phyloP scores from a whole-genome alignment of 2,888 invertebrate species.

The Caenorhabditis sulstoni region DNA sequence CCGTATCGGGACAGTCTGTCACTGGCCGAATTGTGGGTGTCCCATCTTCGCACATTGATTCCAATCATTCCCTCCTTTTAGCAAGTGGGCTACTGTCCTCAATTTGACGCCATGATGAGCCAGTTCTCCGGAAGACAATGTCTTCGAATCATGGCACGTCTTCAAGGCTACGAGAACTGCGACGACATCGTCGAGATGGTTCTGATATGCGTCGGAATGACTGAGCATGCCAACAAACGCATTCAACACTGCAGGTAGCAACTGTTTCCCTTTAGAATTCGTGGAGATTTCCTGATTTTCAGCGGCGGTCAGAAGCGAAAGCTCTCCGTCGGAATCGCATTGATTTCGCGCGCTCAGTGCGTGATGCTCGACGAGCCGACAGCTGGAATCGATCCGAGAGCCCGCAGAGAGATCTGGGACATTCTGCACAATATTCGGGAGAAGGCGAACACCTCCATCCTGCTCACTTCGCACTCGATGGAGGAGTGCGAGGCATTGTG shows the following conservation, averaged over 20 bases:
- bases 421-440: slow-evolving; percentile 32
- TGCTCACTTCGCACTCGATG: slow-evolving; percentile 83
- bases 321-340: slow-evolving; percentile 88
- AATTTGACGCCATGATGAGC: slow-evolving; percentile 74
- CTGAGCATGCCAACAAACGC: slow-evolving; percentile 61
- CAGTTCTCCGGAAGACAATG: slow-evolving; percentile 71
- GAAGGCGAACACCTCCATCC: slow-evolving; percentile 78
- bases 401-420: slow-evolving; percentile 23
- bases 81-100: slow-evolving; percentile 76
- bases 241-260: slow-evolving; percentile 19
- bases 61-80: slow-evolving; percentile 12
- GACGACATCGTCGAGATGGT: slow-evolving; percentile 80
- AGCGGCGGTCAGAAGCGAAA: slow-evolving; percentile 89
- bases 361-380: slow-evolving; percentile 84
- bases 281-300: slow-evolving; percentile 9
- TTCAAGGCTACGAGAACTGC: slow-evolving; percentile 20
- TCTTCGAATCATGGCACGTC: slow-evolving; percentile 11
- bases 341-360: slow-evolving; percentile 86
- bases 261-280: neutral
- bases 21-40: slow-evolving; percentile 27
- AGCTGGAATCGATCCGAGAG: slow-evolving; percentile 83
- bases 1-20: slow-evolving; percentile 65
- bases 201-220: slow-evolving; percentile 82
- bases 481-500: slow-evolving; percentile 75
- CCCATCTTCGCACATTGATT: neutral